Evolutionary conservation across 2,113 vertebrate genomes (phyloP), one percentile per base, ranked within the genome.

Genomic region (Catharus bicknelli): DNA sequence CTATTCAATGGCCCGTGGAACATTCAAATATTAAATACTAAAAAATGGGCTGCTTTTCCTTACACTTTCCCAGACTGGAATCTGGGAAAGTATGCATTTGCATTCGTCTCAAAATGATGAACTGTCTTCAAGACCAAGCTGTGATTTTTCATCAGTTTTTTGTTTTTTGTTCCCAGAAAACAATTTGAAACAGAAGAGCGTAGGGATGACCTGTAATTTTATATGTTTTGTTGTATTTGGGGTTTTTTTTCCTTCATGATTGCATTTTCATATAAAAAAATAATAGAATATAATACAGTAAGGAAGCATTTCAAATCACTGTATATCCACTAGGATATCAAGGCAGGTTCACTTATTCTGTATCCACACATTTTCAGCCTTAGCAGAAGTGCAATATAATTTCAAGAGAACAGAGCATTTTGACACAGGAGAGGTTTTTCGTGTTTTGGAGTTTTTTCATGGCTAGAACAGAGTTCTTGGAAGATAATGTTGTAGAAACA

Each of bases 401-500:
- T 90, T 67, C 26, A 59, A n/a, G 20, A 32, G 29, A 89, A 51
- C 17, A 29, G 55, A 67, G 2, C 19, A 62, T 66, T 91, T 51
- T 74, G 73, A 63, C 10, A 67, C 14, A 40, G 15, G 4, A 54
- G 7, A 50, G 6, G 1, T 11, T 83, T 89, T 25, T 26, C 17
- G 1, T 3, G 0, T 25, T 90, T 84, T n/a, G 5, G 0, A 11
- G 2, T 3, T 2, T 40, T 76, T 87, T 74, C 15, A 6, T 57
- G 18, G 2, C 11, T 59, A 45, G 19, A 76, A 63, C 2, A 72
- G 12, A 21, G 9, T 59, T 57, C n/a, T 68, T 25, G 45, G 27
- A 64, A 91, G 19, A 26, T 3, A 22, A 16, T 48, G 1, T 32
- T 73, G 9, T 32, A 57, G 17, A 64, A 16, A 3, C 11, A 59